Conservation (phyloP, 92 coral and sea anemone species). For the Epizoanthus stellaris region DNA sequence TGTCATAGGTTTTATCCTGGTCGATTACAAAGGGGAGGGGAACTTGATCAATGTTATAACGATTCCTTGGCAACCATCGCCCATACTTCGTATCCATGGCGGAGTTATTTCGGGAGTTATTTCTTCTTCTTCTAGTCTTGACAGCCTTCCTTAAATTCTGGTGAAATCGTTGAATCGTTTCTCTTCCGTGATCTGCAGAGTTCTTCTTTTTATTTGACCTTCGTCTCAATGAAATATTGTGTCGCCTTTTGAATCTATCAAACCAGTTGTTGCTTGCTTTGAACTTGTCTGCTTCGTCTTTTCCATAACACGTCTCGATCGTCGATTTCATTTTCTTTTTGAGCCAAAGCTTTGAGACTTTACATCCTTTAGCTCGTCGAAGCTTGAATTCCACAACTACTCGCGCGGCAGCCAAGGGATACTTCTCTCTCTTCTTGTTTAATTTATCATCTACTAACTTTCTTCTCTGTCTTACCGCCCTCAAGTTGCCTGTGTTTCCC, state of each 20-base stretch:
- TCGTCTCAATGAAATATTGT: constrained; percentile 26
- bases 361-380: constrained; percentile 33
- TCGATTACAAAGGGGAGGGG: constrained; percentile 51
- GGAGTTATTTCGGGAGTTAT: constrained; percentile 24
- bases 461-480: constrained; percentile 9
- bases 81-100: constrained; percentile 47
- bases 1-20: constrained; percentile 58
- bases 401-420: constrained; percentile 32
- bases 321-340: too few species aligned
- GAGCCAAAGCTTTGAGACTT: background rate
- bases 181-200: constrained; percentile 34
- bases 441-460: constrained; percentile 7
- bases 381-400: constrained; percentile 43
- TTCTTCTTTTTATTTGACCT: constrained; percentile 37
- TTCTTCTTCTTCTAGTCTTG: constrained; percentile 31
- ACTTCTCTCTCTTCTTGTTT: constrained; percentile 32
- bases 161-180: constrained; percentile 29
- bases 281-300: too few species aligned
- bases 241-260: constrained; percentile 15
- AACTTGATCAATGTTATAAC: constrained; percentile 52
- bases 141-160: constrained; percentile 30
- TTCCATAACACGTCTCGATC: too few species aligned
- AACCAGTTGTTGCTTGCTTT: background rate
- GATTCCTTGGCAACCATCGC: constrained; percentile 46
- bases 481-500: constrained; percentile 15